Conservation (phyloP, 2,888 invertebrate genomes). For the Drosophila differens region DNA sequence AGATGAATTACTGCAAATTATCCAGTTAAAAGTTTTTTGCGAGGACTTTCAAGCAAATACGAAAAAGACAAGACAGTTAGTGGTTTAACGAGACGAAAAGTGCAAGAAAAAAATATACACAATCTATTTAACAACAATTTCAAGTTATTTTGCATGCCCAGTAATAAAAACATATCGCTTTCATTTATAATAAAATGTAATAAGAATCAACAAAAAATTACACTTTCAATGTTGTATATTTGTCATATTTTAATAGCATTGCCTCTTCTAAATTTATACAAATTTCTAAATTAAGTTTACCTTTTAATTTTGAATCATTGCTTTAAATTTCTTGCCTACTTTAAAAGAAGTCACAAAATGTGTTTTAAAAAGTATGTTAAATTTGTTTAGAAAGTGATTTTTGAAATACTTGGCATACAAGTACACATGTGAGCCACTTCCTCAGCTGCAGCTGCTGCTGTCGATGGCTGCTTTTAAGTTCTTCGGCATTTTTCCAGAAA, state of each 20-base stretch:
- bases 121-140: conserved; percentile 42
- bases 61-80: conserved; percentile 15
- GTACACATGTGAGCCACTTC: conserved; percentile 17
- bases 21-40: conserved; percentile 73
- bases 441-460: conserved; percentile 7
- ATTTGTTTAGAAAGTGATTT: conserved; percentile 21
- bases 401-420: conserved; percentile 18
- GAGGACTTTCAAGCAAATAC: conserved; percentile 48
- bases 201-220: not conserved
- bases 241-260: not conserved
- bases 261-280: not conserved
- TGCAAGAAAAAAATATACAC: conserved; percentile 9
- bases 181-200: not conserved
- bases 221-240: not conserved
- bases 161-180: not conserved
- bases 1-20: conserved; percentile 82
- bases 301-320: not conserved
- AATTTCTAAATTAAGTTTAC: not conserved
- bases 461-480: conserved; percentile 55
- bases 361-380: not conserved
- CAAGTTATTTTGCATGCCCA: conserved; percentile 16
- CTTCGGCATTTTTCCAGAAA: conserved; percentile 46
- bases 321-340: not conserved
- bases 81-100: conserved; percentile 44
- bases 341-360: not conserved